A percentile compares a stretch with the other conserved stretches of the same genome.
Evolutionary conservation across 2,888 invertebrate species (phyloP).

Genomic region (Protodeltote pygarga): DNA sequence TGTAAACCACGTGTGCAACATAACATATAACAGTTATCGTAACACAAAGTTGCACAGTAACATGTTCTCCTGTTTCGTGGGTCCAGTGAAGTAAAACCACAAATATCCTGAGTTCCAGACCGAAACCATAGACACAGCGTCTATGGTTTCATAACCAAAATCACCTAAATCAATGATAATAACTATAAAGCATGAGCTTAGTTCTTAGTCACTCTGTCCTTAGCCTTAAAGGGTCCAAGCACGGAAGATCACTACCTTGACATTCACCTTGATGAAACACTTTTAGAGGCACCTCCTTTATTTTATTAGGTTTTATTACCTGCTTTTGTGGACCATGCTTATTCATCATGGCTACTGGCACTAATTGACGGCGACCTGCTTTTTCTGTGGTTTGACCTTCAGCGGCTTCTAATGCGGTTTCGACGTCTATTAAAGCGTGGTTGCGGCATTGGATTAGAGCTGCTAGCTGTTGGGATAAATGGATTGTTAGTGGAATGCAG

Average conservation of each 20-base stretch:
- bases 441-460: constrained; percentile 78
- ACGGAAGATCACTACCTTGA: constrained; percentile 69
- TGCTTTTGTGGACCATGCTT: constrained; percentile 33
- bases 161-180: constrained; percentile 62
- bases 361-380: constrained; percentile 62
- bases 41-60: no score
- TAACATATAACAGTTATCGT: no score
- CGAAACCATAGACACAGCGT: neutral
- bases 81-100: no score
- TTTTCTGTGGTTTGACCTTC: constrained; percentile 68
- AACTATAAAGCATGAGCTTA: constrained; percentile 70
- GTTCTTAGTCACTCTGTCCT: constrained; percentile 79
- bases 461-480: constrained; percentile 63
- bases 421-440: constrained; percentile 81
- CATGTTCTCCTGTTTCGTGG: no score
- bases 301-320: constrained; percentile 53
- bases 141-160: neutral
- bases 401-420: constrained; percentile 84
- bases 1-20: no score
- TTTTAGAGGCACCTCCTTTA: constrained; percentile 78
- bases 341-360: constrained; percentile 64
- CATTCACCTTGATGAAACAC: constrained; percentile 77
- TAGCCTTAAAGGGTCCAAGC: constrained; percentile 71
- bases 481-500: neutral
- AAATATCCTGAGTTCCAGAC: no score